Evolutionary conservation across 2,113 vertebrate genomes (phyloP).

Genomic region (Rhabdornis inornatus): DNA sequence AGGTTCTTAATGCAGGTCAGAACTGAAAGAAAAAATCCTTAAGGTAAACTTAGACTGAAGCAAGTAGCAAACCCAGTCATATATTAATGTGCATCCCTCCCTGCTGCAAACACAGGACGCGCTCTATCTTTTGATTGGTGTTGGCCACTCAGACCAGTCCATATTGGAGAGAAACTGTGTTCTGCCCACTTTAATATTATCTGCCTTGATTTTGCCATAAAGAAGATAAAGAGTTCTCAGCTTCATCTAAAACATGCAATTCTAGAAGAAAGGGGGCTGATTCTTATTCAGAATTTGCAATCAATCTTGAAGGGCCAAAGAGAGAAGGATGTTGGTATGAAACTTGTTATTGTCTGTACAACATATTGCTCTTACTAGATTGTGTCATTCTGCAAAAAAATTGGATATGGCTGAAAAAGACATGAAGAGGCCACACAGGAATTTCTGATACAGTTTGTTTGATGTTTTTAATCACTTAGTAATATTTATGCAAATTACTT

Average conservation of each 20-base stretch:
- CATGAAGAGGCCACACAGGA: neutral
- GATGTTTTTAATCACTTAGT: neutral
- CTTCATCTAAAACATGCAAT: neutral
- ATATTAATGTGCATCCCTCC: neutral
- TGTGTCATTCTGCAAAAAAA: neutral
- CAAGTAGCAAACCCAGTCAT: neutral
- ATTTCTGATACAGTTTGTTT: neutral
- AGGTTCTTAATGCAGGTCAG: rapidly evolving
- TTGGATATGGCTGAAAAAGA: neutral
- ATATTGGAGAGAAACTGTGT: neutral
- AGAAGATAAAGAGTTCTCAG: neutral
- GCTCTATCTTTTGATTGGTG: neutral
- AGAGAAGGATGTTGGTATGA: neutral
- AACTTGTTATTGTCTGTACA: neutral
- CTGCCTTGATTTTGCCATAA: neutral
- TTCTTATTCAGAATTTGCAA: neutral
- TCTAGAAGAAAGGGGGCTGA: neutral
- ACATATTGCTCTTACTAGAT: neutral
- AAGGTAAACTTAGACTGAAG: neutral
- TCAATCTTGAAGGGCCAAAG: neutral
- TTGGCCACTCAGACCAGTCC: neutral
- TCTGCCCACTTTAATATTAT: neutral
- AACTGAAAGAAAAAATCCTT: neutral
- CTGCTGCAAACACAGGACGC: neutral
- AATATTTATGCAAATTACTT: neutral